Evolutionary conservation across 2,113 vertebrate genomes (phyloP), one percentile per base, ranked within the genome.

Genomic region (Sterna hirundo): DNA sequence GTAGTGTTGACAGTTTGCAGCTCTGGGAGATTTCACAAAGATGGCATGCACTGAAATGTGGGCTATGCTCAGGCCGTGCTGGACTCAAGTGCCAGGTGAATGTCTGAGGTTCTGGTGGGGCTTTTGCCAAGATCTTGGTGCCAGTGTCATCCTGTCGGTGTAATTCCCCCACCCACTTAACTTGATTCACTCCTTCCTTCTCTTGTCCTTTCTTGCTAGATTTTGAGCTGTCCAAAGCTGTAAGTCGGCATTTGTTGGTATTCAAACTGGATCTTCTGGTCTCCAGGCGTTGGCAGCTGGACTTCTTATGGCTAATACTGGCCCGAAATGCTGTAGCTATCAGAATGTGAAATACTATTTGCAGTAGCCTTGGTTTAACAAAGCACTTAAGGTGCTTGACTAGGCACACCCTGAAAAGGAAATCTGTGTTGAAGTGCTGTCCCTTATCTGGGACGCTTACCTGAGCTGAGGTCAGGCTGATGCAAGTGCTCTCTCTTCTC

Each of bases 391-490:
- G 69, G 93, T 89, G 83, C 93, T 94, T 93, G 89, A 62, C n/a
- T 70, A 77, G 96, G 84, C 95, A 95, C 96, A 93, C 95, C 96
- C 93, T 91, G 93, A 86, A 93, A 95, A 95, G 96, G 93, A 97
- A 96, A 96, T 90, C 78, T 93, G 47, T 93, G 69, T 64, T 64
- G 70, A 64, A 95, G 70, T 89, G 89, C 72, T 95, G 88, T 91
- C 90, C 94, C 92, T 95, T 96, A 97, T 94, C 96, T 92, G 57
- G 83, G 94, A 95, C 13, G 27, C 88, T 95, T 92, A 97, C 93
- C 91, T 97, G 91, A 90, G 84, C 78, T 90, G 95, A 97, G 96
- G 94, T 96, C 87, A 95, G 94, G 92, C 92, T 97, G 90, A 96
- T 92, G 93, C 93, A 96, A 97, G 90, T 92, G 65, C 62, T 78